These are phyloP conservation scores for Tachina fera DNA, from an alignment of 2,888 invertebrate genomes.

Conservation along the genomic window DNA sequence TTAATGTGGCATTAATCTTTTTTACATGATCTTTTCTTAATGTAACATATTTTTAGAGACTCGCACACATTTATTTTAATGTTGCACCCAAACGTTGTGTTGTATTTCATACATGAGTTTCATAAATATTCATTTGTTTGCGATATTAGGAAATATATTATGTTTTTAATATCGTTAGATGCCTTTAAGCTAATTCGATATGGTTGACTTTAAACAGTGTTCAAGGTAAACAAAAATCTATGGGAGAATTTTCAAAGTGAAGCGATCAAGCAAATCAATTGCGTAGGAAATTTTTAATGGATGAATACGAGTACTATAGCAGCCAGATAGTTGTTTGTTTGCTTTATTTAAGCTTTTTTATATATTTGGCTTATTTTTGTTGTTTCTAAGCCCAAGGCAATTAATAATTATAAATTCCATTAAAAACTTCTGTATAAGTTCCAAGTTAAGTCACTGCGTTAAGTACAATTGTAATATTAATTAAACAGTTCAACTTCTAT, in stretches of 20 bases:
- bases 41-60: conserved; percentile 20
- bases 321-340: too few relatives aligned
- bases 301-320: too few relatives aligned
- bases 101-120: conserved; percentile 28
- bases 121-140: conserved; percentile 17
- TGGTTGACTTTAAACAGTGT: conserved; percentile 12
- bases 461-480: too few relatives aligned
- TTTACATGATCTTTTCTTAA: conserved; percentile 35
- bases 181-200: conserved; percentile 22
- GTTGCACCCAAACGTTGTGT: conserved; percentile 42
- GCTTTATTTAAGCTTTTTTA: too few relatives aligned
- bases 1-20: conserved; percentile 44
- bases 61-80: conserved; percentile 37
- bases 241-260: conserved; percentile 13
- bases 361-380: too few relatives aligned
- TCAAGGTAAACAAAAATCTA: conserved; percentile 37
- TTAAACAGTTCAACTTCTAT: too few relatives aligned
- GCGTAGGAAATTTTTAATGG: too few relatives aligned
- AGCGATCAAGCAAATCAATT: not conserved
- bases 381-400: too few relatives aligned
- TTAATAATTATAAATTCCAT: too few relatives aligned
- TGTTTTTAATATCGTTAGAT: conserved; percentile 11
- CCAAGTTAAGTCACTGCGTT: too few relatives aligned
- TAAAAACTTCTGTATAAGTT: too few relatives aligned
- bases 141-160: conserved; percentile 33